Conservation (phyloP, 1,140 invertebrate genomes). For the Heliconius himera region DNA sequence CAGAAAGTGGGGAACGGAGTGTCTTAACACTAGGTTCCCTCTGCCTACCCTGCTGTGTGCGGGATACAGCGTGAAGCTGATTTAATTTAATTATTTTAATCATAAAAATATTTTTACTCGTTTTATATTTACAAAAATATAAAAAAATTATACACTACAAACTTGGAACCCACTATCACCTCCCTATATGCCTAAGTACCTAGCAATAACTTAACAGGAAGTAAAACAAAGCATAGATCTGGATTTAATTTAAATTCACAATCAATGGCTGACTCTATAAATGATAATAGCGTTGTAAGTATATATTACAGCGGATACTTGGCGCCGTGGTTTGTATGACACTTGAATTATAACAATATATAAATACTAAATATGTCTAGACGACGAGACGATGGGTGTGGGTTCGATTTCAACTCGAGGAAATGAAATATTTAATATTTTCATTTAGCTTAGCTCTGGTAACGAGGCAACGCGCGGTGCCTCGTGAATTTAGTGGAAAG, state of each 20-base stretch:
- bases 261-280: background rate
- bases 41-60: no score
- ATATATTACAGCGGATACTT: background rate
- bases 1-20: no score
- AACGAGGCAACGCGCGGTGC: no score
- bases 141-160: no score
- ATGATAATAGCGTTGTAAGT: background rate
- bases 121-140: no score
- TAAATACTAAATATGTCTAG: background rate
- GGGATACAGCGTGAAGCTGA: no score
- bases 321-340: background rate
- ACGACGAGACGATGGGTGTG: background rate
- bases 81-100: no score
- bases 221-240: background rate
- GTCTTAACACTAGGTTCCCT: no score
- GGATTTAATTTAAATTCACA: slow-evolving; percentile 2
- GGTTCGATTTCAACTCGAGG: background rate
- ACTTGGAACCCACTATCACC: background rate
- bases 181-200: background rate
- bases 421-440: no score
- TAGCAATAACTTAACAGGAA: background rate
- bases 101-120: no score
- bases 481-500: no score
- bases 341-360: background rate
- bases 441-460: no score